Base-by-base conservation (phyloP, 1,140 invertebrate genomes). In the Rhynchophorus ferrugineus region DNA sequence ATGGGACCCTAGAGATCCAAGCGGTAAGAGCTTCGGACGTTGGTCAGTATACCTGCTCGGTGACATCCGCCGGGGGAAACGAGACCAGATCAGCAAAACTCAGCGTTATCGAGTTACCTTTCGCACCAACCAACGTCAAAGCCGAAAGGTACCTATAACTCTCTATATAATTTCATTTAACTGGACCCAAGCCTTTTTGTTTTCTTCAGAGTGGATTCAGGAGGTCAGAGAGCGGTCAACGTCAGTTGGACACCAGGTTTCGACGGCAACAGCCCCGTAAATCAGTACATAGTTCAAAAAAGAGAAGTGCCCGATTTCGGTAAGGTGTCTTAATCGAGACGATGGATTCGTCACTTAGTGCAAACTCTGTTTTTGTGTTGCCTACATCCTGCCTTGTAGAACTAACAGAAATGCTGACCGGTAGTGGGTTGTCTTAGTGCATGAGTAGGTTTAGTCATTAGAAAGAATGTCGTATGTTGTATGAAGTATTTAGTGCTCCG, bases 191-290 rank as follows among this genome's bases (percentile, higher is more conserved):
- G 29, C 3, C n/a, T 7, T 3, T 8, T 35, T 45, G 35, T 35
- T 34, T 44, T 17, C 9, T 50, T 35, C 21, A 58, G 90, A 11
- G 59, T 87, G 24, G 65, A 82, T 65, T 67, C 78, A 55, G 59
- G 75, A 18, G 61, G 76, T 38, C 78, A 80, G 57, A 70, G 82
- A 39, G 77, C 81, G 9, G 90, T 98, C 24, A 94, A 95, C 68
- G 81, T 99, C 1, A 85, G 83, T 9, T 99, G 95, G 95, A 86
- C 87, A 6, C 86, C 91, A 0, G 89, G 89, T 8, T 99, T 97
- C 71, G 90, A 99, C 74, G 96, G 96, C 34, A 97, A 98, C 67
- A 95, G 91, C 67, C 89, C 91, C 1, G 89, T 96, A 39, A 80
- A 87, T 49, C 92, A 95, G 66, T 98, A 87, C 69, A 91, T 95